A percentile compares a stretch with the other conserved stretches of the same genome.
Conservation (phyloP, 2,888 invertebrate species). For the Andrena trimmerana region DNA sequence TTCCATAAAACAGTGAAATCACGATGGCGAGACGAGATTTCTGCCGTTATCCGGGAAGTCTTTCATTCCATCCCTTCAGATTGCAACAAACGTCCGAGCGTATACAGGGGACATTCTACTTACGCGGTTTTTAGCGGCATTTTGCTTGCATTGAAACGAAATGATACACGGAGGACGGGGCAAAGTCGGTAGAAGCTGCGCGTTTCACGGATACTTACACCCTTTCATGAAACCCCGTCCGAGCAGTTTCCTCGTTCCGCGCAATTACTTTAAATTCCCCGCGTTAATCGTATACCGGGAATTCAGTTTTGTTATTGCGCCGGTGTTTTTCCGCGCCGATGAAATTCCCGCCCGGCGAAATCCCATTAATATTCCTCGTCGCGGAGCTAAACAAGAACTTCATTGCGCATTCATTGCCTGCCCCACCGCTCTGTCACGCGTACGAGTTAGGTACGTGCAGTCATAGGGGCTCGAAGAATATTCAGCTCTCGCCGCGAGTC, state of each 20-base stretch:
- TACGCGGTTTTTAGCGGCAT: background rate
- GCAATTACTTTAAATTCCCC: slow-evolving; percentile 14
- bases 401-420: slow-evolving; percentile 52
- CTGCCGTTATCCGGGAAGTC: too few species aligned
- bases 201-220: background rate
- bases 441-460: background rate
- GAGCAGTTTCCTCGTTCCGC: slow-evolving; percentile 1
- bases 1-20: too few species aligned
- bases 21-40: too few species aligned
- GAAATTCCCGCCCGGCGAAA: slow-evolving; percentile 24
- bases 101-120: too few species aligned
- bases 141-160: background rate
- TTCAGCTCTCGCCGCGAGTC: background rate
- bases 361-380: slow-evolving; percentile 40
- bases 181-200: background rate
- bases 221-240: background rate
- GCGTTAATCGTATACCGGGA: slow-evolving; percentile 23
- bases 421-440: slow-evolving; percentile 7
- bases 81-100: too few species aligned
- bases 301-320: slow-evolving; percentile 47
- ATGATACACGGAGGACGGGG: background rate
- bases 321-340: slow-evolving; percentile 43
- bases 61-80: too few species aligned
- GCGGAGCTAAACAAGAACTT: slow-evolving; percentile 48
- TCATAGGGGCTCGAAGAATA: background rate